A percentile compares a stretch with the other conserved stretches of the same genome.
phyloP scores from a whole-genome alignment of 1,140 invertebrate species.

The Laupala kohalensis region DNA sequence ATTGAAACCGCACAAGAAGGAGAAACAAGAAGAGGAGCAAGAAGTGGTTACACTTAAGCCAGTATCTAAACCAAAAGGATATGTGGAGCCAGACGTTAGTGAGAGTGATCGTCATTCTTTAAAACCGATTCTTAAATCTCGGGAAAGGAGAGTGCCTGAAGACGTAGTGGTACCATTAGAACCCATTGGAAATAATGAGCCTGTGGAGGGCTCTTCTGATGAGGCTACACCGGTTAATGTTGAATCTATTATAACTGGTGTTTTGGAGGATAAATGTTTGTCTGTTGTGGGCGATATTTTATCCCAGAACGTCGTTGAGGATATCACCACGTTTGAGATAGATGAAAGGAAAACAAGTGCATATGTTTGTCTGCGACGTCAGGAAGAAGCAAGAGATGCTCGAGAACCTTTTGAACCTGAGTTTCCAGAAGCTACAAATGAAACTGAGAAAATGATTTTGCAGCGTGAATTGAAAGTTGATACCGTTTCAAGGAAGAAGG shows the following conservation, averaged over 20 bases:
- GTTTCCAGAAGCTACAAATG: background rate
- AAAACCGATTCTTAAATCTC: constrained; percentile 8
- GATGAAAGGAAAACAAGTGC: too few relatives aligned
- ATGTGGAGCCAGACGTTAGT: constrained; percentile 10
- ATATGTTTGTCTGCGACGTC: too few relatives aligned
- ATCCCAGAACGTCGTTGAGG: background rate
- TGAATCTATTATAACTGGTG: too few relatives aligned
- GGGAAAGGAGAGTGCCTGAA: constrained; percentile 21
- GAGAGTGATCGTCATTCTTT: constrained; percentile 10
- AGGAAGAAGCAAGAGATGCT: background rate
- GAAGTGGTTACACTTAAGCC: constrained; percentile 25
- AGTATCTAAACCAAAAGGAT: constrained; percentile 20
- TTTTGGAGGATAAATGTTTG: too few relatives aligned
- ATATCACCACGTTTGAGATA: background rate
- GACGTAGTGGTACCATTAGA: too few relatives aligned
- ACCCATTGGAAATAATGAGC: constrained; percentile 9
- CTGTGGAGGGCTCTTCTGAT: background rate
- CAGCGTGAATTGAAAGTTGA: constrained; percentile 35
- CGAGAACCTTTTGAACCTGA: background rate
- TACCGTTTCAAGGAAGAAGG: constrained; percentile 27
- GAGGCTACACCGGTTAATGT: background rate
- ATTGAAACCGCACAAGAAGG: constrained; percentile 15
- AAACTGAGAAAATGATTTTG: constrained; percentile 28
- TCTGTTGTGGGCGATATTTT: background rate
- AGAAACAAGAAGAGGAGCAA: constrained; percentile 18